Conservation (phyloP, 2,888 invertebrate genomes). For the Pseudolycoriella hygida region DNA sequence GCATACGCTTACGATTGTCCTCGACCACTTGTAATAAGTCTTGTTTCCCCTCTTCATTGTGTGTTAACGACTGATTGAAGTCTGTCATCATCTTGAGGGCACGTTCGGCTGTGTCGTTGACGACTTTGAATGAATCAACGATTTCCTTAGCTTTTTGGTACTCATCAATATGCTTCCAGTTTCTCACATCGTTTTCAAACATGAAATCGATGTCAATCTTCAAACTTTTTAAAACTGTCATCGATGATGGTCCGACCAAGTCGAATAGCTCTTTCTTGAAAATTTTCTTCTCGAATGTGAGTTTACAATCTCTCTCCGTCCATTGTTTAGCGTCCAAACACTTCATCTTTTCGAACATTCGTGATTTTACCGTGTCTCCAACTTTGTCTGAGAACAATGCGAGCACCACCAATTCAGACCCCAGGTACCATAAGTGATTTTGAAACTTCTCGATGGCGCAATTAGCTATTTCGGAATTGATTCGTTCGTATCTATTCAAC, state of each 20-base stretch:
- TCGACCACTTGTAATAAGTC: neutral
- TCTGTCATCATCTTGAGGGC: neutral
- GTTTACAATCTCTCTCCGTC: too few relatives aligned
- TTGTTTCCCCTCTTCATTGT: neutral
- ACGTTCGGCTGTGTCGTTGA: neutral
- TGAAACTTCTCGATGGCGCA: neutral
- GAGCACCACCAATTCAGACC: neutral
- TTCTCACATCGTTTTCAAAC: neutral
- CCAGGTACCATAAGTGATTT: neutral
- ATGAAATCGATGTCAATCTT: neutral
- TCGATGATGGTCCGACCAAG: neutral
- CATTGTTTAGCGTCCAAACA: too few relatives aligned
- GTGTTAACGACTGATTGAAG: neutral
- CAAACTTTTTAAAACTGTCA: neutral
- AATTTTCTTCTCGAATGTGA: too few relatives aligned
- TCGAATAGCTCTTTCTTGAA: neutral
- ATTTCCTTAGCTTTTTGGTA: neutral
- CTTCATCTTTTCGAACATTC: neutral
- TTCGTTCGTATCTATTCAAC: neutral
- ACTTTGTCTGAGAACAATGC: neutral
- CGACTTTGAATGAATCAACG: neutral
- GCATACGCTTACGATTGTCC: neutral
- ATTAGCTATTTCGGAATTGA: neutral
- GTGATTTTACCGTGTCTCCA: neutral
- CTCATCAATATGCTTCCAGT: neutral